Conservation (phyloP, 2,797 vertebrate genomes). For the Schizopygopsis pylzovi region DNA sequence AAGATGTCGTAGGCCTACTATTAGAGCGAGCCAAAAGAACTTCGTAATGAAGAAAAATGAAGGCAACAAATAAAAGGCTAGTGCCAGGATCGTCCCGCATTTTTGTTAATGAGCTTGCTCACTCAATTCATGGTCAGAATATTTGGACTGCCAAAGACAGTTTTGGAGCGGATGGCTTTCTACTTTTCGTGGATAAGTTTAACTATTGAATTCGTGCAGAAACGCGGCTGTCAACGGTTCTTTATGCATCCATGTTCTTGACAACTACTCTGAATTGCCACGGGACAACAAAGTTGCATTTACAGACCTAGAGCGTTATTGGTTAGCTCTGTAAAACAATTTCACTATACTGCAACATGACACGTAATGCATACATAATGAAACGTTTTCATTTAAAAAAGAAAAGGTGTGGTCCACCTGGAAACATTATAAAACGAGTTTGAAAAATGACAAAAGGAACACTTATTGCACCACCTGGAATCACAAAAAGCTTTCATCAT, state of each 20-base stretch:
- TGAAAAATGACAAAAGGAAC: not conserved
- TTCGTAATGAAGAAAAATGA: slow-evolving; percentile 6
- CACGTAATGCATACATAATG: not conserved
- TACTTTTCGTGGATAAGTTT: not conserved
- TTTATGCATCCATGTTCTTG: not conserved
- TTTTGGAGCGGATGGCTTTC: not conserved
- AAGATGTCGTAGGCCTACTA: not conserved
- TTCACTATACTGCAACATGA: not conserved
- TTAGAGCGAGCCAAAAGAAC: not conserved
- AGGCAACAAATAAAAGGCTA: not conserved
- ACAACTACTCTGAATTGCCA: not conserved
- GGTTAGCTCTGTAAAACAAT: not conserved
- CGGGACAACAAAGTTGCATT: not conserved
- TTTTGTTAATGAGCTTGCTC: not conserved
- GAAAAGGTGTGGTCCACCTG: not conserved
- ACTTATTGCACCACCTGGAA: not conserved
- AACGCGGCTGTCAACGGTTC: not conserved
- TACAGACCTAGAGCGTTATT: not conserved
- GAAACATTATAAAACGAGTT: not conserved
- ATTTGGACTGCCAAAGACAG: too few relatives aligned
- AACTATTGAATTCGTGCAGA: not conserved
- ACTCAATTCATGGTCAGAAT: not conserved
- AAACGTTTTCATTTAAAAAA: not conserved
- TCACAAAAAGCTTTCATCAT: not conserved
- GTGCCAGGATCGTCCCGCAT: not conserved